These are phyloP conservation scores for Oscheius sp. DNA, from an alignment of 2,888 invertebrate genomes.

Conservation along the genomic window DNA sequence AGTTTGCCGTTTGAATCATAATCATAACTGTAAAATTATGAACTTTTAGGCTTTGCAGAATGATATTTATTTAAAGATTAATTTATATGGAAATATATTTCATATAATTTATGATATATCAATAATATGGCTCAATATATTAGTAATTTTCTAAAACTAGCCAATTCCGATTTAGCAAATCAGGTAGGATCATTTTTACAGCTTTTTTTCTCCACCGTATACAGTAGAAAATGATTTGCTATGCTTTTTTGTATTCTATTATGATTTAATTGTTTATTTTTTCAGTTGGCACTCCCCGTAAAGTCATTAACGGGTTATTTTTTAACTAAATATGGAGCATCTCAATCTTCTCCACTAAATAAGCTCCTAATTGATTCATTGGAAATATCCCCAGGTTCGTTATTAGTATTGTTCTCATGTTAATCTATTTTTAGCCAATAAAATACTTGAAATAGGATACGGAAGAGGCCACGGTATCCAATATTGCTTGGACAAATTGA, in stretches of 20 bases:
- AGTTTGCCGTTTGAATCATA: too few relatives aligned
- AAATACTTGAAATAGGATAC: slow-evolving; percentile 69
- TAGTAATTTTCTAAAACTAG: slow-evolving; percentile 20
- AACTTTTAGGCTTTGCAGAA: too few relatives aligned
- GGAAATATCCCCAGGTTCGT: slow-evolving; percentile 45
- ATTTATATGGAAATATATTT: too few relatives aligned
- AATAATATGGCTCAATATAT: slow-evolving; percentile 34
- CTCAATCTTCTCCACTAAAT: slow-evolving; percentile 45
- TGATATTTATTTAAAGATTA: too few relatives aligned
- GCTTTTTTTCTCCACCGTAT: too few relatives aligned
- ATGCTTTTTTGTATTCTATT: too few relatives aligned
- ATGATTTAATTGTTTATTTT: too few relatives aligned
- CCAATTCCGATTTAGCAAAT: slow-evolving; percentile 51
- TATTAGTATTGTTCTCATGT: too few relatives aligned
- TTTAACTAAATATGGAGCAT: slow-evolving; percentile 44
- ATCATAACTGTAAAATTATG: too few relatives aligned
- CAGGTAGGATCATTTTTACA: slow-evolving; percentile 37
- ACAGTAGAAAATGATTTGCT: too few relatives aligned
- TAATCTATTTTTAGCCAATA: slow-evolving; percentile 52
- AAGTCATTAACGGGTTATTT: slow-evolving; percentile 53
- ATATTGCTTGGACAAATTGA: slow-evolving; percentile 48
- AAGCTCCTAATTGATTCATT: slow-evolving; percentile 48
- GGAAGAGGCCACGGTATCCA: slow-evolving; percentile 65
- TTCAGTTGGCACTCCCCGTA: slow-evolving; percentile 52
- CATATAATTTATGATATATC: too few relatives aligned